A percentile compares a stretch with the other conserved stretches of the same genome.
Evolutionary conservation across 2,113 vertebrate species (phyloP).

Genomic region (Abramis brama): DNA sequence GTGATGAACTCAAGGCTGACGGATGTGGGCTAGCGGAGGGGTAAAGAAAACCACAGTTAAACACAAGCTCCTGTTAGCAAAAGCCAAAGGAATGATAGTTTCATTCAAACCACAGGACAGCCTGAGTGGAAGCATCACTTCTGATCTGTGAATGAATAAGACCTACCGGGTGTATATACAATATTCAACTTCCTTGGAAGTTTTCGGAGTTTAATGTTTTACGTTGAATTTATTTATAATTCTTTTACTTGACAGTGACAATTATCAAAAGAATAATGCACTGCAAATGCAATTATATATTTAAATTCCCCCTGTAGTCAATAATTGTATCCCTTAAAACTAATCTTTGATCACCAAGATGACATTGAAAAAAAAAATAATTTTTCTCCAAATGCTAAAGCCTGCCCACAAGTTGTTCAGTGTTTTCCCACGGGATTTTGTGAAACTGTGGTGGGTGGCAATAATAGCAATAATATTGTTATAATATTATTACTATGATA

Average conservation of each 20-base stretch:
- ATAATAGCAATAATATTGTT: too few species aligned
- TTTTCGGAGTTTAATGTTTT: background rate
- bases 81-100: background rate
- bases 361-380: too few species aligned
- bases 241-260: background rate
- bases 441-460: too few species aligned
- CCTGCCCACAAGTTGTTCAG: too few species aligned
- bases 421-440: too few species aligned
- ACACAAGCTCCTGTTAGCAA: background rate
- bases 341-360: too few species aligned
- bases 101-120: conserved; percentile 2
- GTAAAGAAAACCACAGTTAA: conserved; percentile 21
- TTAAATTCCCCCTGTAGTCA: background rate
- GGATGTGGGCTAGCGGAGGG: background rate
- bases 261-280: background rate
- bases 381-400: too few species aligned
- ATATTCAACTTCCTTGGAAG: background rate
- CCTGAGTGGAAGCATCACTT: background rate
- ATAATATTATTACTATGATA: too few species aligned
- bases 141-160: background rate
- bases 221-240: background rate
- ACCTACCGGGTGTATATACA: background rate
- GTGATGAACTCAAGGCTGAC: background rate
- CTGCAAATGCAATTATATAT: background rate
- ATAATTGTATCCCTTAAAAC: too few species aligned